phyloP scores from a whole-genome alignment of 2,797 vertebrate genomes.

The Malurus splendens region DNA sequence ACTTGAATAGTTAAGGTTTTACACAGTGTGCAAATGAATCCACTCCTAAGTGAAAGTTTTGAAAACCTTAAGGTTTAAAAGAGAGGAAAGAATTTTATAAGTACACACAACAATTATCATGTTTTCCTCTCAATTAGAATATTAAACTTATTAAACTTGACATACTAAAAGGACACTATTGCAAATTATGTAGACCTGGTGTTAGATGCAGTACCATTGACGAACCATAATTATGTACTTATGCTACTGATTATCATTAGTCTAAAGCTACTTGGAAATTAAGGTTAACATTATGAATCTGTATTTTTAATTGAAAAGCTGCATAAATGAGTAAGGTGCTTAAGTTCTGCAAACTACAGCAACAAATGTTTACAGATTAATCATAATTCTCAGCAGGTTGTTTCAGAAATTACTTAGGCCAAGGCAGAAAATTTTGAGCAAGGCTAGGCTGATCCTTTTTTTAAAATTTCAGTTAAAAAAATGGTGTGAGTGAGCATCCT shows the following conservation, averaged over 20 bases:
- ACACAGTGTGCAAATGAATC: background rate
- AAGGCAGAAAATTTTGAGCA: background rate
- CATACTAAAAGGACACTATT: constrained; percentile 55
- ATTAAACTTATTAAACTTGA: constrained; percentile 51
- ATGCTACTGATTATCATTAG: constrained; percentile 49
- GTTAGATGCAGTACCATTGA: constrained; percentile 13
- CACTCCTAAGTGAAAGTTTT: constrained; percentile 23
- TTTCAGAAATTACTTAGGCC: background rate
- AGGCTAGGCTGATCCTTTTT: background rate
- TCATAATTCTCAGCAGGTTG: background rate
- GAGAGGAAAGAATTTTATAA: constrained; percentile 35
- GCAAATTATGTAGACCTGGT: constrained; percentile 21
- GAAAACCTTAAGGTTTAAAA: constrained; percentile 31
- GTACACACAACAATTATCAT: constrained; percentile 40
- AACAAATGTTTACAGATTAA: background rate
- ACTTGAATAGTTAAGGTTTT: constrained; percentile 5
- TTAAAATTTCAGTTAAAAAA: background rate
- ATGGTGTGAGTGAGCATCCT: background rate
- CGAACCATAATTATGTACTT: constrained; percentile 41
- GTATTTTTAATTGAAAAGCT: constrained; percentile 45
- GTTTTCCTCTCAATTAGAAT: constrained; percentile 37
- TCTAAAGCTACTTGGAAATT: constrained; percentile 51
- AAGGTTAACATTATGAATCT: constrained; percentile 45
- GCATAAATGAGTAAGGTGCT: constrained; percentile 38
- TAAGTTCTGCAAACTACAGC: background rate